Evolutionary conservation across 1,140 invertebrate genomes (phyloP).

Genomic region (Bombus cullumanus): DNA sequence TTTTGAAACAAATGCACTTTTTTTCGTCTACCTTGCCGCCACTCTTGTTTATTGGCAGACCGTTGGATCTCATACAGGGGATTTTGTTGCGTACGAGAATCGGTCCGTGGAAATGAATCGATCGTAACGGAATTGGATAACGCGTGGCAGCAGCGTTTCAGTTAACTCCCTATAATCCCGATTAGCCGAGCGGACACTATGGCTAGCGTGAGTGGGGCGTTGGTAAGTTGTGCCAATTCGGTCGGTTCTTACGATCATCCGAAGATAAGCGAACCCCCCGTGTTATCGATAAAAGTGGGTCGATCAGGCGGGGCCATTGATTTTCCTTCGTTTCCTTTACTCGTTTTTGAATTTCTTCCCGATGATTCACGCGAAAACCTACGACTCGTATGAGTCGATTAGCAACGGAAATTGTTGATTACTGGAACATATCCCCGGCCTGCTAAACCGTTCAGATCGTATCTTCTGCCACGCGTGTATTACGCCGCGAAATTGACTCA

Average conservation of each 20-base stretch:
- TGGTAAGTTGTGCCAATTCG: slow-evolving; percentile 38
- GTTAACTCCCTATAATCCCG: slow-evolving; percentile 34
- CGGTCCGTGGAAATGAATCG: slow-evolving; percentile 10
- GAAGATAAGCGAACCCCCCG: neutral
- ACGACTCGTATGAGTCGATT: neutral
- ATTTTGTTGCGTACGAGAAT: neutral
- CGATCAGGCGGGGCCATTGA: neutral
- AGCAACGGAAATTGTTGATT: neutral
- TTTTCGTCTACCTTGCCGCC: neutral
- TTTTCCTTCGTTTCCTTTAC: neutral
- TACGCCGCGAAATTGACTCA: slow-evolving; percentile 13
- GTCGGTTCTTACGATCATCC: slow-evolving; percentile 27
- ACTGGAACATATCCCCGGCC: neutral
- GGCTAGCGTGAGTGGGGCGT: neutral
- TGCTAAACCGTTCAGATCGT: neutral
- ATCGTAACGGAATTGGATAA: slow-evolving; percentile 30
- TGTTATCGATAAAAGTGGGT: slow-evolving; percentile 26
- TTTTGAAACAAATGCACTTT: too few relatives aligned
- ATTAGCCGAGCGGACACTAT: neutral
- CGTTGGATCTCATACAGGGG: neutral
- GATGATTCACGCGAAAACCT: neutral
- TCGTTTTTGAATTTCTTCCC: neutral
- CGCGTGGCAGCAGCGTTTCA: slow-evolving; percentile 2
- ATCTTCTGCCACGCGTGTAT: neutral
- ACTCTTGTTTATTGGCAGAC: neutral